These are phyloP conservation scores for Microcebus jonahi DNA, from an alignment of 2,113 vertebrate species.

Conservation along the genomic window DNA sequence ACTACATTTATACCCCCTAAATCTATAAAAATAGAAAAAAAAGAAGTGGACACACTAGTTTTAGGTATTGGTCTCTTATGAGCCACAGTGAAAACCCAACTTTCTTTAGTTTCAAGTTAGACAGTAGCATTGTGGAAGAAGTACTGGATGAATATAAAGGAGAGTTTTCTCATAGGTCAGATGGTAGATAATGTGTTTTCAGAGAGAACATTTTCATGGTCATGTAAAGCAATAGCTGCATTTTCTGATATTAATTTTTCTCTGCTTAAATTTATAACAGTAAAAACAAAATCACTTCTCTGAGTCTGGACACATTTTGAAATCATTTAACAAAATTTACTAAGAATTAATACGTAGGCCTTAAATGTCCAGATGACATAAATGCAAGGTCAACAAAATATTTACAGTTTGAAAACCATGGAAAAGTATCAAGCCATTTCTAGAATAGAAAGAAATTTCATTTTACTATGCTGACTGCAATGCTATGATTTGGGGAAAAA, in stretches of 20 bases:
- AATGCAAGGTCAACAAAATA: background rate
- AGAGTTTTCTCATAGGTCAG: background rate
- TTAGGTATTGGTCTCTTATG: background rate
- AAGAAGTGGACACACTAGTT: background rate
- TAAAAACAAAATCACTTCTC: background rate
- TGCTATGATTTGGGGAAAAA: background rate
- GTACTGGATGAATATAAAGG: background rate
- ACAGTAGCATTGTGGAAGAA: background rate
- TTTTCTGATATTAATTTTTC: background rate
- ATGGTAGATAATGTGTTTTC: background rate
- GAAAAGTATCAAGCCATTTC: background rate
- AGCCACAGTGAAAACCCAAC: background rate
- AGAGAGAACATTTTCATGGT: background rate
- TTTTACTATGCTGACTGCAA: background rate
- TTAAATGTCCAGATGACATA: background rate
- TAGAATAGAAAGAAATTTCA: rapidly evolving
- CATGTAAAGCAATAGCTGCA: background rate
- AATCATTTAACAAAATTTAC: background rate
- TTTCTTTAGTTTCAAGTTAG: background rate
- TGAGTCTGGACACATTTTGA: background rate
- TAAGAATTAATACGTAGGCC: background rate
- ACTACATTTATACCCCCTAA: no score
- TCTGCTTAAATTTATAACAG: background rate
- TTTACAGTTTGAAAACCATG: background rate
- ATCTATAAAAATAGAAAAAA: no score